phyloP scores from a whole-genome alignment of 2,113 vertebrate species.

The Brachyhypopomus gauderio region DNA sequence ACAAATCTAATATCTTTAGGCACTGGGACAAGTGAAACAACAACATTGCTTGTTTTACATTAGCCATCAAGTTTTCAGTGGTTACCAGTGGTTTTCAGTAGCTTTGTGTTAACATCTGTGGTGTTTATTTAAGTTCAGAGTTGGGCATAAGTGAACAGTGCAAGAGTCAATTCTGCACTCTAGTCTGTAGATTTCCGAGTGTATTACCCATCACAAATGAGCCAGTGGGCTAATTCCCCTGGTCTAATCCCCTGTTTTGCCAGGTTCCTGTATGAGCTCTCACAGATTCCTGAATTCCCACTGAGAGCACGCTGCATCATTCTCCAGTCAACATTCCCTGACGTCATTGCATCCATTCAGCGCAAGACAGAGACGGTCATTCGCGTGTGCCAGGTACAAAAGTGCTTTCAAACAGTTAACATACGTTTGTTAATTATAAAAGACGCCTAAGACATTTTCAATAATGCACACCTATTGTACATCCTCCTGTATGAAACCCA shows the following conservation, averaged over 20 bases:
- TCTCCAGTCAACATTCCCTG: constrained; percentile 86
- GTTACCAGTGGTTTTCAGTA: too few relatives aligned
- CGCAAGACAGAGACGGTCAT: constrained; percentile 84
- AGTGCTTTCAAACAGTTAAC: constrained; percentile 17
- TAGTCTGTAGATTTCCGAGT: too few relatives aligned
- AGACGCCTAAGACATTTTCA: not conserved
- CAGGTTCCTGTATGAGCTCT: constrained; percentile 94
- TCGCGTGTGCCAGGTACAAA: constrained; percentile 81
- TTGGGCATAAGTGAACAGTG: too few relatives aligned
- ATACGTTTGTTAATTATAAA: constrained; percentile 17
- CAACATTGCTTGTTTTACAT: not conserved
- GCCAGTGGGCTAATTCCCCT: not conserved
- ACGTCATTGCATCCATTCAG: constrained; percentile 79
- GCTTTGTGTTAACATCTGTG: too few relatives aligned
- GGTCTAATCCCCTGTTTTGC: constrained; percentile 10
- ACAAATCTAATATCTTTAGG: not conserved
- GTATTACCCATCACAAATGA: too few relatives aligned
- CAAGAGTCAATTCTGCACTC: too few relatives aligned
- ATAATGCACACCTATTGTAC: not conserved
- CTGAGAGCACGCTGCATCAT: constrained; percentile 89
- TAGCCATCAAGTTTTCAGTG: not conserved
- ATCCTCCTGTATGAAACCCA: not conserved
- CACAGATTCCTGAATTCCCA: constrained; percentile 91
- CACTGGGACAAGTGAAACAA: not conserved
- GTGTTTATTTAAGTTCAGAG: too few relatives aligned